phyloP scores from a whole-genome alignment of 2,888 invertebrate species.

The Timandra comae region DNA sequence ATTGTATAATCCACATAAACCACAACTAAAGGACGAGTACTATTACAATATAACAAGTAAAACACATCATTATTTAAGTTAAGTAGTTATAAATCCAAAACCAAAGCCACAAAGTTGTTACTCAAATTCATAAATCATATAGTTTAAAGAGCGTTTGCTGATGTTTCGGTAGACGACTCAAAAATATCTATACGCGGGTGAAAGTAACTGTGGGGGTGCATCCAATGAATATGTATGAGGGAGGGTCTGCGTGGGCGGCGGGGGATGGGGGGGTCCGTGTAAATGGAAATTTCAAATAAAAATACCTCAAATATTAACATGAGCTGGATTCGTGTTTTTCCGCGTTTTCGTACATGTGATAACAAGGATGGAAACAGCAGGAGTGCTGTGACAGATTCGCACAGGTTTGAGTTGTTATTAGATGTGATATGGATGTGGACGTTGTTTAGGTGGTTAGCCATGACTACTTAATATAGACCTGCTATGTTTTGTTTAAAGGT shows the following conservation, averaged over 20 bases:
- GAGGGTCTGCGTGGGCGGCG: constrained; percentile 30
- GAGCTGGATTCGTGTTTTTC: constrained; percentile 70
- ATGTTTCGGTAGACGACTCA: constrained; percentile 48
- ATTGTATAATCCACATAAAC: too few relatives aligned
- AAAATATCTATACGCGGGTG: constrained; percentile 49
- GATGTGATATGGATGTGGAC: too few relatives aligned
- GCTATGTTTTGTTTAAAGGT: too few relatives aligned
- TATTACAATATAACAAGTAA: too few relatives aligned
- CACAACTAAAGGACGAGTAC: too few relatives aligned
- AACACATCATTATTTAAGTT: too few relatives aligned
- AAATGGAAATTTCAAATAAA: constrained; percentile 78
- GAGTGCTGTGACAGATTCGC: too few relatives aligned
- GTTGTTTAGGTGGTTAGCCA: too few relatives aligned
- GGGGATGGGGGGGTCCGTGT: constrained; percentile 47
- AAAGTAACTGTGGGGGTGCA: constrained; percentile 76
- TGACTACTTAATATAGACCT: too few relatives aligned
- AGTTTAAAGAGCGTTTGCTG: constrained; percentile 38
- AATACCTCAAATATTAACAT: constrained; percentile 76
- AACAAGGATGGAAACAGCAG: too few relatives aligned
- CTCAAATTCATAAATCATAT: constrained; percentile 37
- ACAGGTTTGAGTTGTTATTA: too few relatives aligned
- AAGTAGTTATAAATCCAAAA: too few relatives aligned
- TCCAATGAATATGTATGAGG: constrained; percentile 81
- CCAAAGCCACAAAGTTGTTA: constrained; percentile 11
- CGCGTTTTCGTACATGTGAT: constrained; percentile 41